Evolutionary conservation across 2,888 invertebrate genomes (phyloP), one percentile per base, ranked within the genome.

Genomic region (Chrysolina haemoptera): DNA sequence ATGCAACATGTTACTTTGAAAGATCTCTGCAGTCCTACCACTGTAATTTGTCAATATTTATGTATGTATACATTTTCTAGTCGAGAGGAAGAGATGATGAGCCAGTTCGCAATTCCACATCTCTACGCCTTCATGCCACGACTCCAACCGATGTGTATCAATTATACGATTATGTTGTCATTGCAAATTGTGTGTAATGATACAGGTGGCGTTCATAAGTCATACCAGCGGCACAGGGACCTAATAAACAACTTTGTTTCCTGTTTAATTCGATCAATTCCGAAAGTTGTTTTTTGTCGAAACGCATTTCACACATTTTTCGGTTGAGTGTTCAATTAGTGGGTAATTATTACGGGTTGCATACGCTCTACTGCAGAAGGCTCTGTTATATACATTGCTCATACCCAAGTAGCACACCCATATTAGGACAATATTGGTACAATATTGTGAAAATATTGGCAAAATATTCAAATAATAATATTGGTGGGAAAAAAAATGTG

Each of bases 81-180:
- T 74, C 66, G 64, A 68, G 66, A 70, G 67, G 71, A 67, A 67
- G 22, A 62, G 62, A 71, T 71, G 71, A 71, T 71, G 71, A 71
- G 67, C 67, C 66, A 62, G 62, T 53, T 66, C 48, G 73, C 70
- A 74, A 74, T 74, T 67, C 73, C 67, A 74, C 73, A 67, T 67
- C 40, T 53, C 53, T 76, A 70, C 73, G 77, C 75, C 75, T 73
- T 62, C 69, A 62, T 59, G 59, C 67, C 77, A 72, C 73, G 78
- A 77, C 73, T 73, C 48, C 69, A 46, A 43, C 55, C 84, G 80
- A 85, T 83, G 79, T 84, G 84, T 84, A 85, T 84, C 85, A 86
- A 86, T 86, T 86, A 86, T 85, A 85, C 84, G 80, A 86, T 86
- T 86, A 86, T 84, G 83, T 82, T 86, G 85, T 86, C 86, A 83